Evolutionary conservation across 2,888 invertebrate genomes (phyloP).

Genomic region (Dione vanillae): DNA sequence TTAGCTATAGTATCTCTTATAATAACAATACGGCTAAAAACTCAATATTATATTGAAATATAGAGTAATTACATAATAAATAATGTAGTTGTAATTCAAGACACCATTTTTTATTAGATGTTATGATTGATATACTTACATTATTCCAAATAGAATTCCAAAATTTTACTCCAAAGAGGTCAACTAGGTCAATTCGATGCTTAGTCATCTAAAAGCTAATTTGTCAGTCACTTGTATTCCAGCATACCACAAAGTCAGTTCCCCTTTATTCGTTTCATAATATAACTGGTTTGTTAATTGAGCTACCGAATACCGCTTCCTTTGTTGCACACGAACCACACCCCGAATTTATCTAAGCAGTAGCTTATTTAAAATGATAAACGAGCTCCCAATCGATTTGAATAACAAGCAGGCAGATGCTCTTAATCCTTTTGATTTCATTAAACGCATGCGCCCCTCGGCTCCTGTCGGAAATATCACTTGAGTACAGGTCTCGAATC

Average conservation of each 20-base stretch:
- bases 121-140: too few relatives aligned
- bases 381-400: conserved; percentile 83
- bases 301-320: conserved; percentile 72
- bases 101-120: too few relatives aligned
- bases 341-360: conserved; percentile 82
- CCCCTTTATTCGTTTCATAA: conserved; percentile 60
- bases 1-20: too few relatives aligned
- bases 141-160: too few relatives aligned
- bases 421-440: conserved; percentile 84
- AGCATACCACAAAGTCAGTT: conserved; percentile 46
- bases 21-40: too few relatives aligned
- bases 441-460: conserved; percentile 83
- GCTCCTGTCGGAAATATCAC: conserved; percentile 83
- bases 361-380: conserved; percentile 84
- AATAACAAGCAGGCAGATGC: conserved; percentile 84
- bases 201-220: conserved; percentile 45
- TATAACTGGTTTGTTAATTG: conserved; percentile 78
- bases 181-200: not conserved
- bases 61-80: too few relatives aligned
- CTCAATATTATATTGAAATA: too few relatives aligned
- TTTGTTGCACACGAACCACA: conserved; percentile 80
- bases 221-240: conserved; percentile 51
- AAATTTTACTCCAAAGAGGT: not conserved
- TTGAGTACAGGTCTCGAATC: conserved; percentile 72
- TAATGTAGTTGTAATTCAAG: too few relatives aligned